Evolutionary conservation across 2,113 vertebrate genomes (phyloP), one percentile per base, ranked within the genome.

Genomic region (Grus americana): DNA sequence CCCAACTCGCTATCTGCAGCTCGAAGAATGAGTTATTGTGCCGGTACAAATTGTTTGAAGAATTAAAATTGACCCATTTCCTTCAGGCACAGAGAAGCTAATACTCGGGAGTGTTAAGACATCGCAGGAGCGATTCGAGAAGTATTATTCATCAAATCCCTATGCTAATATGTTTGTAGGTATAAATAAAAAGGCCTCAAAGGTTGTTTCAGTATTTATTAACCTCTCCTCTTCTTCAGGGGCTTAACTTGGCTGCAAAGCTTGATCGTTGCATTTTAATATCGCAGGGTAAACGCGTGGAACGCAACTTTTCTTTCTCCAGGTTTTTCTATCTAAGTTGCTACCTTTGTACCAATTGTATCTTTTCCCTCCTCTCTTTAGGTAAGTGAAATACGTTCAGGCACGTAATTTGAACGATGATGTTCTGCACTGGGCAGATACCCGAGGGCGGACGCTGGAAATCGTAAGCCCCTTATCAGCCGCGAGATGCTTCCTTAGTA

Each of bases 31-130:
- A 95, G 83, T 95, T 95, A 52, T 88, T 98, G 94, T 97, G 94
- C 90, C 30, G 4, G 57, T 47, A 75, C 66, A 86, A 95, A 91
- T 95, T 93, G 93, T 97, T 95, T 90, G 92, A 96, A 85, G 95
- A 97, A 88, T 95, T 95, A 88, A 97, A 97, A 97, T 87, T 88
- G 97, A 96, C 96, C 94, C 82, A 15, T 91, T 97, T 96, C 97
- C 95, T 97, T 92, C 63, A 94, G 97, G 95, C 82, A 59, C 58
- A 22, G 70, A 36, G 55, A 73, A 93, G 84, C 82, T 91, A 94
- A 90, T 95, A 40, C 88, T 87, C 76, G 2, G 3, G 93, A 84
- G 86, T 44, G 70, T 79, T 94, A 23, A 55, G 87, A 79, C 88
- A 76, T 67, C 3, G 58, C 72, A 54, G 90, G 79, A 95, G 76